Conservation (phyloP, 2,888 invertebrate species). For the Stegana nigrithorax region DNA sequence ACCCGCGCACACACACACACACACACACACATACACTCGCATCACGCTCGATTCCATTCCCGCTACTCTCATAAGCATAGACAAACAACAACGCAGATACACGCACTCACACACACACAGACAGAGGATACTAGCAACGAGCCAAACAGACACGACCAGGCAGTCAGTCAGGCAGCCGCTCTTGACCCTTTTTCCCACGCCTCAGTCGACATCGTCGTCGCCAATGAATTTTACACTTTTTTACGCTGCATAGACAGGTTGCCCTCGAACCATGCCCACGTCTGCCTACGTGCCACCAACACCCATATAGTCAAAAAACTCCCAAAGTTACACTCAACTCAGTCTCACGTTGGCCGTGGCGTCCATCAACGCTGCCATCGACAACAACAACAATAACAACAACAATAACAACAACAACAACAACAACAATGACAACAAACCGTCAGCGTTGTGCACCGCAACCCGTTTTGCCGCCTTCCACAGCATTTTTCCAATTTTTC, state of each 20-base stretch:
- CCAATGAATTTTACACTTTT: background rate
- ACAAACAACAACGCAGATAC: slow-evolving; percentile 2
- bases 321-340: no score
- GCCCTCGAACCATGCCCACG: background rate
- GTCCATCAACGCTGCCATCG: background rate
- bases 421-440: slow-evolving; percentile 52
- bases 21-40: background rate
- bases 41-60: slow-evolving; percentile 11
- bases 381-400: background rate
- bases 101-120: background rate
- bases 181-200: slow-evolving; percentile 56
- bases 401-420: slow-evolving; percentile 26
- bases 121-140: background rate
- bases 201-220: slow-evolving; percentile 7
- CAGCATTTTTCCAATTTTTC: slow-evolving; percentile 44
- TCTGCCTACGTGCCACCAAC: background rate
- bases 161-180: slow-evolving; percentile 45
- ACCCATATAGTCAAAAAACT: no score
- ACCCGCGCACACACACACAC: background rate
- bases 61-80: slow-evolving; percentile 42
- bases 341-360: no score
- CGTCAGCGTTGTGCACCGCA: slow-evolving; percentile 38
- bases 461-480: no score
- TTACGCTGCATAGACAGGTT: no score
- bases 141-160: slow-evolving; percentile 1